phyloP scores from a whole-genome alignment of 1,140 invertebrate genomes.

The Oscheius sp. region DNA sequence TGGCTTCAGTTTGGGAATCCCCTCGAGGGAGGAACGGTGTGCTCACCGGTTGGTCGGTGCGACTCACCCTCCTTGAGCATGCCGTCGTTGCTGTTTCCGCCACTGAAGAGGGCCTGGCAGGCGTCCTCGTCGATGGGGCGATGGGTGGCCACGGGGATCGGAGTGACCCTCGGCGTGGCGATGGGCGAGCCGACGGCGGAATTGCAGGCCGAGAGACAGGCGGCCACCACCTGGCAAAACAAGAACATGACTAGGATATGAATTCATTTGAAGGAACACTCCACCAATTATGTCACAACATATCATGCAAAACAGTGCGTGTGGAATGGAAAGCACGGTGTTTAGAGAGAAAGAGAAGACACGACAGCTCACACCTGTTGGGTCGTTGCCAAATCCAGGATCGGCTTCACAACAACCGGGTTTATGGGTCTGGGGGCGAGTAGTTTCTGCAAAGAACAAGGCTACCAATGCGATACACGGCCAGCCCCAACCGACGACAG shows the following conservation, averaged over 20 bases:
- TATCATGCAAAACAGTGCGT: not conserved
- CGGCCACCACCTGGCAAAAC: too few relatives aligned
- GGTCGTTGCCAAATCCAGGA: not conserved
- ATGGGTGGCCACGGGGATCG: not conserved
- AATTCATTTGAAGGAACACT: not conserved
- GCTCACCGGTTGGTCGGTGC: too few relatives aligned
- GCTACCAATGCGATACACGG: not conserved
- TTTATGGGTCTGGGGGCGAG: slow-evolving; percentile 6
- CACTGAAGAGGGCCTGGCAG: slow-evolving; percentile 1
- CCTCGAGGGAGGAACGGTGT: too few relatives aligned
- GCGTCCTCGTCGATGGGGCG: not conserved
- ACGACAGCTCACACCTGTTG: not conserved
- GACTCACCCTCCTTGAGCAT: not conserved
- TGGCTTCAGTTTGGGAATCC: too few relatives aligned
- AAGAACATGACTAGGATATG: not conserved
- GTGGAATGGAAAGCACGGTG: too few relatives aligned
- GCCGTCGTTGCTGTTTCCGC: slow-evolving; percentile 8
- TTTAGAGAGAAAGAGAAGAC: not conserved
- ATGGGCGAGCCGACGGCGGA: slow-evolving; percentile 20
- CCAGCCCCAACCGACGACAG: not conserved
- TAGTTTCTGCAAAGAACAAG: not conserved
- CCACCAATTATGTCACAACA: not conserved
- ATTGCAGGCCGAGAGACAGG: slow-evolving; percentile 10
- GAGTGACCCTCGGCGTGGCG: slow-evolving; percentile 24
- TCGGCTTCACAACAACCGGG: slow-evolving; percentile 16